Conservation (phyloP, 1,140 invertebrate genomes). For the Orchestia grillus region DNA sequence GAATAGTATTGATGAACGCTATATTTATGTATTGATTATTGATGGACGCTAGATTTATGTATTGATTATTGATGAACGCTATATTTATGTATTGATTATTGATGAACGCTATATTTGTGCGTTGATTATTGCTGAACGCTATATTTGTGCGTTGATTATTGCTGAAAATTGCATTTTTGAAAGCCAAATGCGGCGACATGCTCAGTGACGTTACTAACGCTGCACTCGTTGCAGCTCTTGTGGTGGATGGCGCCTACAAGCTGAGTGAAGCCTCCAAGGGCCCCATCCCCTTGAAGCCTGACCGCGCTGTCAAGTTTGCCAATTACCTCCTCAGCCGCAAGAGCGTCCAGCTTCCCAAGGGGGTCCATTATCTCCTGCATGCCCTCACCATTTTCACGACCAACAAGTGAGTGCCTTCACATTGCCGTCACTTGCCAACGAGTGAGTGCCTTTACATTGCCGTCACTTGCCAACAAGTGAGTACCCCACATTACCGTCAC, state of each 20-base stretch:
- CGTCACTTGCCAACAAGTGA: constrained; percentile 73
- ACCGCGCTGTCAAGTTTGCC: constrained; percentile 89
- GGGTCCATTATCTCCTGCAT: constrained; percentile 83
- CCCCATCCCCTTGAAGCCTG: constrained; percentile 79
- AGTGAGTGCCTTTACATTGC: constrained; percentile 68
- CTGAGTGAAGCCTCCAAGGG: constrained; percentile 80
- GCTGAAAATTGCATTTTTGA: no score
- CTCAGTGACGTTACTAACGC: background rate
- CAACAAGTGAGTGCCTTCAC: constrained; percentile 73
- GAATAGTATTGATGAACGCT: no score
- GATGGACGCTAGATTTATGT: no score
- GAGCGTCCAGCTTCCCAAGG: constrained; percentile 88
- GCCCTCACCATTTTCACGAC: constrained; percentile 80
- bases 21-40: no score
- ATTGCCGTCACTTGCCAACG: constrained; percentile 72
- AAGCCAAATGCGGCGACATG: no score
- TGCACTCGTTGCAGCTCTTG: constrained; percentile 72
- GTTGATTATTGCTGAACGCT: no score
- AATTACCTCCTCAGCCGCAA: constrained; percentile 92
- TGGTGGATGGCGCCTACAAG: constrained; percentile 82
- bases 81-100: no score
- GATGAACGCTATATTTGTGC: no score
- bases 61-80: no score
- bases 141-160: no score
- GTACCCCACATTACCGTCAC: background rate